Percentiles rank a stretch among this genome's conserved stretches.
phyloP scores from a whole-genome alignment of 2,113 vertebrate species.

The Mustelus asterias region DNA sequence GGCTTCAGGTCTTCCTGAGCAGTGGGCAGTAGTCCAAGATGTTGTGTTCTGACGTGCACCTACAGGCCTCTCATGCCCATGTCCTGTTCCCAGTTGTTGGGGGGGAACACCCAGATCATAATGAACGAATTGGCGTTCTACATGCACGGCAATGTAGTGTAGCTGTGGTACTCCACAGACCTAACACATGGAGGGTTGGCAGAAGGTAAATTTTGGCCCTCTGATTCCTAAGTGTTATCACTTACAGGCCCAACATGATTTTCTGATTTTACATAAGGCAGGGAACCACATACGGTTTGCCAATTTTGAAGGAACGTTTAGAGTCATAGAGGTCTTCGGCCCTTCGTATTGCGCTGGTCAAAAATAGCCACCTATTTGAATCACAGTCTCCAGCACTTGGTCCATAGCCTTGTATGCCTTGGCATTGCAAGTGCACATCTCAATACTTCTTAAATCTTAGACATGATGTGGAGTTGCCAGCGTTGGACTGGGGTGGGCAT shows the following conservation, averaged over 20 bases:
- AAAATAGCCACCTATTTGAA: no score
- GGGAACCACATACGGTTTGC: not conserved
- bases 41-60: not conserved
- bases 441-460: no score
- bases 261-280: not conserved
- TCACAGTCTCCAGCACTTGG: no score
- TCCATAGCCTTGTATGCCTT: no score
- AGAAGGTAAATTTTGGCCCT: not conserved
- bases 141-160: no score
- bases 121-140: not conserved
- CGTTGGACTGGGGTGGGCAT: no score
- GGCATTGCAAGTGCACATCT: no score
- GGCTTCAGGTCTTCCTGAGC: not conserved
- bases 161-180: not conserved
- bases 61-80: not conserved
- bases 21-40: not conserved
- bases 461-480: no score
- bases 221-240: not conserved
- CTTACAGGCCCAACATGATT: not conserved
- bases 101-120: no score
- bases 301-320: slow-evolving; percentile 34
- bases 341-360: no score
- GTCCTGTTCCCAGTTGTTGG: not conserved
- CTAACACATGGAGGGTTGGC: not conserved
- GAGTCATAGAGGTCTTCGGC: no score